Percentiles rank a stretch among this genome's conserved stretches.
Conservation (phyloP, 2,888 invertebrate species). For the Lasiommata megera region DNA sequence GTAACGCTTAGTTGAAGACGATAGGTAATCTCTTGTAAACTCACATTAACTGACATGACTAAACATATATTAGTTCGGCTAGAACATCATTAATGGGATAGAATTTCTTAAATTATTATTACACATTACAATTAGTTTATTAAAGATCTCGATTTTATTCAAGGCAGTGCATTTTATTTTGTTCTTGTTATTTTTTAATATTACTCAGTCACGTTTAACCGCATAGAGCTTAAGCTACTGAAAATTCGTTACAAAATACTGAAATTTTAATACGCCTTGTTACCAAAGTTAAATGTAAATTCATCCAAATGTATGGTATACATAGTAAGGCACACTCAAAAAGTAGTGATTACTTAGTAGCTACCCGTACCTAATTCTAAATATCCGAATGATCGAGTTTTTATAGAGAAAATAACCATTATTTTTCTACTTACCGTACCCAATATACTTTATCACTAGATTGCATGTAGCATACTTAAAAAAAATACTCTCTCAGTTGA, state of each 20-base stretch:
- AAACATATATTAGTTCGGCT: too few relatives aligned
- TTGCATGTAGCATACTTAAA: not conserved
- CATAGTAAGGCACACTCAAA: not conserved
- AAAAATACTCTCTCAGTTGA: not conserved
- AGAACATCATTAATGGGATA: too few relatives aligned
- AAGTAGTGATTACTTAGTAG: not conserved
- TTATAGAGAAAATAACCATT: too few relatives aligned
- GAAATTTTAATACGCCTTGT: not conserved
- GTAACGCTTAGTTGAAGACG: not conserved
- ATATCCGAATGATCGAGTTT: not conserved
- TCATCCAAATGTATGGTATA: conserved; percentile 1
- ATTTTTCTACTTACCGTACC: too few relatives aligned
- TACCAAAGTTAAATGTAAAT: not conserved
- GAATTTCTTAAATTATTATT: not conserved
- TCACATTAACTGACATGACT: too few relatives aligned
- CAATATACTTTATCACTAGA: not conserved
- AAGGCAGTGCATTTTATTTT: not conserved
- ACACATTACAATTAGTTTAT: too few relatives aligned
- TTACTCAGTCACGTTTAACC: not conserved
- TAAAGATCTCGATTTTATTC: too few relatives aligned
- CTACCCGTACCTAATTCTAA: not conserved
- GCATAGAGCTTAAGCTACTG: not conserved
- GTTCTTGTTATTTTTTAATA: not conserved
- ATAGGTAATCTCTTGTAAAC: too few relatives aligned
- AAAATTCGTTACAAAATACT: conserved; percentile 2